phyloP scores from a whole-genome alignment of 2,888 invertebrate genomes.

The Alitta virens region DNA sequence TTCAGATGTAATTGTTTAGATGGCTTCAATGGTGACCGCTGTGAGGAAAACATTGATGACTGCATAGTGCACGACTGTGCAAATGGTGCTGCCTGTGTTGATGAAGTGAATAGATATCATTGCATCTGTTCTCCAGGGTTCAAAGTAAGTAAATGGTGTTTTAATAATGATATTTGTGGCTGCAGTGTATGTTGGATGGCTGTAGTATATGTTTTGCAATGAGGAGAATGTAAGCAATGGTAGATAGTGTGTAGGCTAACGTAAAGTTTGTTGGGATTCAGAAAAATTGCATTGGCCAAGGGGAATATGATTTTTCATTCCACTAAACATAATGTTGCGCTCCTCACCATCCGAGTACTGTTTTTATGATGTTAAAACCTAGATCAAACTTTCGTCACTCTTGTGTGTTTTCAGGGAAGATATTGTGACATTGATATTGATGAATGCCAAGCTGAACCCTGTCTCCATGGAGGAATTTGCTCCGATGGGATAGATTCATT shows the following conservation, averaged over 20 bases:
- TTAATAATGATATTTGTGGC: no score
- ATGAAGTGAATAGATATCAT: conserved; percentile 8
- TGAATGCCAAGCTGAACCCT: conserved; percentile 66
- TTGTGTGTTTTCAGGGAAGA: conserved; percentile 36
- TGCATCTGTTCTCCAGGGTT: conserved; percentile 22
- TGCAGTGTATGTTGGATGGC: no score
- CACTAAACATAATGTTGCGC: no score
- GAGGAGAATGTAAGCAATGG: no score
- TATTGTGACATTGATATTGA: conserved; percentile 68
- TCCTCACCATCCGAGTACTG: no score
- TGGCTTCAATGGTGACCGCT: conserved; percentile 4
- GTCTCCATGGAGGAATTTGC: conserved; percentile 38
- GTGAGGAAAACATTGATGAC: conserved; percentile 24
- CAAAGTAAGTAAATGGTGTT: conserved; percentile 5
- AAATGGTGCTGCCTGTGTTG: conserved; percentile 17
- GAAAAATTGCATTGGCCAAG: no score
- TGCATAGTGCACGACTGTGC: conserved; percentile 17
- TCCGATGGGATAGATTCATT: conserved; percentile 35
- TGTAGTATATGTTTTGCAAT: no score
- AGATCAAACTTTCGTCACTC: no score
- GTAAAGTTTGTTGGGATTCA: no score
- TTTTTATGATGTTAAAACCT: no score
- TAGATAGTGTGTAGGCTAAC: no score
- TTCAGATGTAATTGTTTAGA: conserved; percentile 22
- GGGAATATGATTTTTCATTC: no score